phyloP scores from a whole-genome alignment of 2,113 vertebrate genomes.

The Zingel zingel region DNA sequence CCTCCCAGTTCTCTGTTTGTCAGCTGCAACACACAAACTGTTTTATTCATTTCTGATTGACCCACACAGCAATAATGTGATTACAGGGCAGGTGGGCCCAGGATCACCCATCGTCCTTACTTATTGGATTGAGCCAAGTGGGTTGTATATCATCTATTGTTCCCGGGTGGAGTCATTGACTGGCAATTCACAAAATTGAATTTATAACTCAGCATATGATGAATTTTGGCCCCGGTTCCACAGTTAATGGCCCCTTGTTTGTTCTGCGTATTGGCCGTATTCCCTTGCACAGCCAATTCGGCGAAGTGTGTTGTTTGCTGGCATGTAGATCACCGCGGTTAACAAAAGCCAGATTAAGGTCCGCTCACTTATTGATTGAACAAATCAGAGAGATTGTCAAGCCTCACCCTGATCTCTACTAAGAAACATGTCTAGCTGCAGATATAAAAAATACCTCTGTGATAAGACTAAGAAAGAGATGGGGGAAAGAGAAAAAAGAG shows the following conservation, averaged over 20 bases:
- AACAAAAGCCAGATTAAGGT: constrained; percentile 49
- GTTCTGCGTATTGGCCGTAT: constrained; percentile 49
- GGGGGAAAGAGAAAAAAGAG: no score
- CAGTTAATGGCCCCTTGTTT: constrained; percentile 80
- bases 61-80: constrained; percentile 80
- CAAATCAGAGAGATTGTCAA: constrained; percentile 63
- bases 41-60: constrained; percentile 80
- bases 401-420: constrained; percentile 42
- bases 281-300: constrained; percentile 47
- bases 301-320: constrained; percentile 64
- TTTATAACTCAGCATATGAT: constrained; percentile 82
- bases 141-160: constrained; percentile 88
- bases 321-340: constrained; percentile 59
- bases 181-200: constrained; percentile 86
- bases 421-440: constrained; percentile 36
- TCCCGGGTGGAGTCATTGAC: constrained; percentile 81
- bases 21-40: constrained; percentile 67
- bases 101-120: constrained; percentile 77
- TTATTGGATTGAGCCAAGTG: constrained; percentile 87
- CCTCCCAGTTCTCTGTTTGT: constrained; percentile 44
- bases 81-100: constrained; percentile 85
- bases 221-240: constrained; percentile 73
- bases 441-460: constrained; percentile 54
- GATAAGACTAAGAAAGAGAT: background rate
- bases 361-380: constrained; percentile 67